Evolutionary conservation across 2,113 vertebrate species (phyloP).

Genomic region (Zosterops japonicus): DNA sequence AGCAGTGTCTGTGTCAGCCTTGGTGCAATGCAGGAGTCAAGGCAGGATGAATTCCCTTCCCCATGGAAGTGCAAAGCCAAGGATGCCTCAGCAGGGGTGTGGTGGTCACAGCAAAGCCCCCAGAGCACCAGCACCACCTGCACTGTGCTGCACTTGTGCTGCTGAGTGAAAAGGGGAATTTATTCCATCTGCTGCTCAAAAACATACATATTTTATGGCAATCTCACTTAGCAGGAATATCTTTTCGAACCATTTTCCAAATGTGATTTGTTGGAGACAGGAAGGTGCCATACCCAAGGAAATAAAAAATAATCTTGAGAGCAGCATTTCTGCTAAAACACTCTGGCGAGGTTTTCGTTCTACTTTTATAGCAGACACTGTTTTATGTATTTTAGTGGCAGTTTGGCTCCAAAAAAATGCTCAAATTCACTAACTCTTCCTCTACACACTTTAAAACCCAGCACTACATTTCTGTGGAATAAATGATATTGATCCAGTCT

Average conservation of each 20-base stretch:
- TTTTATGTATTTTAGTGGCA: neutral
- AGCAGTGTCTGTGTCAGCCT: neutral
- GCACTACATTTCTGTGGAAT: neutral
- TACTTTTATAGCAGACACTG: neutral
- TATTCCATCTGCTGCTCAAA: slow-evolving; percentile 16
- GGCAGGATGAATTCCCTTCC: neutral
- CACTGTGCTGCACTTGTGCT: neutral
- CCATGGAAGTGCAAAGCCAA: neutral
- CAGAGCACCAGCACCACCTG: neutral
- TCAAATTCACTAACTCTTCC: neutral
- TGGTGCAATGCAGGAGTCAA: neutral
- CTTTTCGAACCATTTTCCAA: slow-evolving; percentile 33
- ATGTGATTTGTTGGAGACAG: slow-evolving; percentile 16
- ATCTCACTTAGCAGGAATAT: slow-evolving; percentile 6
- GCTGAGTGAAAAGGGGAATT: neutral
- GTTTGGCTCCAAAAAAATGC: neutral
- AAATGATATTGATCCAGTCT: neutral
- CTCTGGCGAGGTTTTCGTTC: neutral
- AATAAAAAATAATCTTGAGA: slow-evolving; percentile 2
- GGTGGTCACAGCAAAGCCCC: neutral
- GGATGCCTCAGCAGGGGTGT: neutral
- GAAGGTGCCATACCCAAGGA: neutral
- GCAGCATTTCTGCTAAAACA: neutral
- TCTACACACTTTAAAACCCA: neutral
- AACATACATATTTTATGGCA: slow-evolving; percentile 38